These are phyloP conservation scores for Pangasius djambal DNA, from an alignment of 2,797 vertebrate species.

Conservation along the genomic window DNA sequence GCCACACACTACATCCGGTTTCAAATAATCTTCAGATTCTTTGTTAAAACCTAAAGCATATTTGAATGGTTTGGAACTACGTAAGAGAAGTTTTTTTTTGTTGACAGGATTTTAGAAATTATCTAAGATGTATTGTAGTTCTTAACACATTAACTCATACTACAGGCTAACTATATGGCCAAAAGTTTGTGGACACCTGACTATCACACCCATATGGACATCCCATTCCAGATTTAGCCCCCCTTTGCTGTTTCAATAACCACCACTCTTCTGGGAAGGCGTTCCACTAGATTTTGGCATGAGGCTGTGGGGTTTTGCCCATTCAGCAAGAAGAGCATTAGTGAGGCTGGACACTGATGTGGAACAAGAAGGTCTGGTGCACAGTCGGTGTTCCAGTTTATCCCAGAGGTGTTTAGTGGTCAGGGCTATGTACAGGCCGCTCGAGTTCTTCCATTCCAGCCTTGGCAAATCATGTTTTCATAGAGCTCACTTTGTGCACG, in stretches of 20 bases:
- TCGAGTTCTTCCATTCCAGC: not conserved
- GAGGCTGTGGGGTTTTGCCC: not conserved
- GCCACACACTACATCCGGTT: slow-evolving; percentile 35
- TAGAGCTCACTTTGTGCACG: not conserved
- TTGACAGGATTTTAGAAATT: not conserved
- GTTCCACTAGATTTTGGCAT: not conserved
- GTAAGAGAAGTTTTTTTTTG: not conserved
- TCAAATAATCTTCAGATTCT: slow-evolving; percentile 25
- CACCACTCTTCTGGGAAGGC: not conserved
- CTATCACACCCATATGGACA: not conserved
- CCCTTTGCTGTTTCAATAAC: not conserved
- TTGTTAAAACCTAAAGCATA: slow-evolving; percentile 1
- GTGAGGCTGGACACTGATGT: not conserved
- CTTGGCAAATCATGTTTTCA: not conserved
- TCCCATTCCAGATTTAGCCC: not conserved
- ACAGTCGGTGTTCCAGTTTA: not conserved
- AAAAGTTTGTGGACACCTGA: not conserved
- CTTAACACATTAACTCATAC: too few species aligned
- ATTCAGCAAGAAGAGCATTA: not conserved
- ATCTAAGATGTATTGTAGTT: not conserved
- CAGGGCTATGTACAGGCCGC: not conserved
- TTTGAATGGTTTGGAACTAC: not conserved
- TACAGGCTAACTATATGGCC: not conserved
- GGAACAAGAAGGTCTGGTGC: not conserved
- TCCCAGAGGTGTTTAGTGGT: not conserved